phyloP scores from a whole-genome alignment of 2,888 invertebrate species.

The Autographa gamma region DNA sequence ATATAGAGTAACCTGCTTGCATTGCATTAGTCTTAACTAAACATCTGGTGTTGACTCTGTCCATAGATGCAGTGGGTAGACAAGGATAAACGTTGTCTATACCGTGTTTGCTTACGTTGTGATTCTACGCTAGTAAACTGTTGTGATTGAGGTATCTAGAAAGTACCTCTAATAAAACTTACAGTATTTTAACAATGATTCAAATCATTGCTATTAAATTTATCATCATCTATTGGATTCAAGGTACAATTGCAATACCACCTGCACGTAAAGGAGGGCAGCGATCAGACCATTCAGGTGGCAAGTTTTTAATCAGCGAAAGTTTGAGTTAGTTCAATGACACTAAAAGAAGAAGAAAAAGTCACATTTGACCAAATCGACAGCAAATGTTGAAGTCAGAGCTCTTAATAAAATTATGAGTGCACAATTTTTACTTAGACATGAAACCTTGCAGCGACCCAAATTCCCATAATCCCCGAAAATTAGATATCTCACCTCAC shows the following conservation, averaged over 20 bases:
- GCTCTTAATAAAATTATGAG: neutral
- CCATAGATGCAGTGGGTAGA: slow-evolving; percentile 6
- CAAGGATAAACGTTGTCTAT: neutral
- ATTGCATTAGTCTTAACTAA: slow-evolving; percentile 10
- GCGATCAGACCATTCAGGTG: no score
- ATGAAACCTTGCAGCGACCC: neutral
- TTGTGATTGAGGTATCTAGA: neutral
- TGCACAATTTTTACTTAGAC: neutral
- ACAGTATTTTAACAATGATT: neutral
- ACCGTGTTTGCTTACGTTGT: neutral
- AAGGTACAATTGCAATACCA: no score
- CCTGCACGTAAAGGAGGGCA: no score
- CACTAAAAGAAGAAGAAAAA: no score
- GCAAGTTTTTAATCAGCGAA: no score
- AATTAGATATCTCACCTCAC: slow-evolving; percentile 46
- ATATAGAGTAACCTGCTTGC: neutral
- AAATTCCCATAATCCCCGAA: slow-evolving; percentile 9
- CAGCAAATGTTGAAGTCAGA: neutral
- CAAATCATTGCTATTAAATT: no score
- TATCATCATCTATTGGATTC: no score
- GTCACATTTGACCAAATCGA: no score
- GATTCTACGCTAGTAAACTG: slow-evolving; percentile 2
- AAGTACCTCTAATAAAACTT: neutral
- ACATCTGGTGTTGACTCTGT: slow-evolving; percentile 11
- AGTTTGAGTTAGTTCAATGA: no score